A percentile compares a stretch with the other conserved stretches of the same genome.
Evolutionary conservation across 2,113 vertebrate genomes (phyloP).

Genomic region (Hemiprocne comata): DNA sequence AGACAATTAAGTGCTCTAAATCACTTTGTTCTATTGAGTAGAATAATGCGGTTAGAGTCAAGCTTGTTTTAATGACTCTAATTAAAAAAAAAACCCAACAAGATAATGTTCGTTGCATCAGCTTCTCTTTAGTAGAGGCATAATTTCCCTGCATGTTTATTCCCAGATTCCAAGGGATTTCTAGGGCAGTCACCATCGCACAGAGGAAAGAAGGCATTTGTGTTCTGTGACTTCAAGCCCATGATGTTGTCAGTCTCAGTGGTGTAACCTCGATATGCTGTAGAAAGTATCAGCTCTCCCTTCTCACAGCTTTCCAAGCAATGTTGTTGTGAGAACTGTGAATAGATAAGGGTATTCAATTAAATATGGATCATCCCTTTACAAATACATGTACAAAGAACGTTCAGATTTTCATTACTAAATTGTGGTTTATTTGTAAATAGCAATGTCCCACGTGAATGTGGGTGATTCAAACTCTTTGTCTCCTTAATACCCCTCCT

Average conservation of each 20-base stretch:
- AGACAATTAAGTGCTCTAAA: background rate
- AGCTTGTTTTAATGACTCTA: background rate
- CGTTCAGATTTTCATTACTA: background rate
- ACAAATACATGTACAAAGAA: background rate
- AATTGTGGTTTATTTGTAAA: background rate
- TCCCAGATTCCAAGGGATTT: background rate
- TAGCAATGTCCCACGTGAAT: background rate
- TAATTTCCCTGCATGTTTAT: background rate
- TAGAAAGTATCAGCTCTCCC: background rate
- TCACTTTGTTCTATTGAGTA: background rate
- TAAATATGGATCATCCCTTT: background rate
- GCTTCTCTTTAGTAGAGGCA: background rate
- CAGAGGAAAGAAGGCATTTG: background rate
- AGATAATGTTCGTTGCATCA: background rate
- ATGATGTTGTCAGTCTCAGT: background rate
- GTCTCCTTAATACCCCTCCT: background rate
- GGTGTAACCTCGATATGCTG: background rate
- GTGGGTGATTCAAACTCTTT: background rate
- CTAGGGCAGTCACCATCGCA: background rate
- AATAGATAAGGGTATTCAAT: background rate
- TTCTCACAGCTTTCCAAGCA: background rate
- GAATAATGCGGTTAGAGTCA: background rate
- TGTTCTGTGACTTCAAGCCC: background rate
- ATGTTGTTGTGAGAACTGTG: background rate
- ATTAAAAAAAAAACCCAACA: background rate